phyloP scores from a whole-genome alignment of 2,797 vertebrate genomes.

The Manis pentadactyla region DNA sequence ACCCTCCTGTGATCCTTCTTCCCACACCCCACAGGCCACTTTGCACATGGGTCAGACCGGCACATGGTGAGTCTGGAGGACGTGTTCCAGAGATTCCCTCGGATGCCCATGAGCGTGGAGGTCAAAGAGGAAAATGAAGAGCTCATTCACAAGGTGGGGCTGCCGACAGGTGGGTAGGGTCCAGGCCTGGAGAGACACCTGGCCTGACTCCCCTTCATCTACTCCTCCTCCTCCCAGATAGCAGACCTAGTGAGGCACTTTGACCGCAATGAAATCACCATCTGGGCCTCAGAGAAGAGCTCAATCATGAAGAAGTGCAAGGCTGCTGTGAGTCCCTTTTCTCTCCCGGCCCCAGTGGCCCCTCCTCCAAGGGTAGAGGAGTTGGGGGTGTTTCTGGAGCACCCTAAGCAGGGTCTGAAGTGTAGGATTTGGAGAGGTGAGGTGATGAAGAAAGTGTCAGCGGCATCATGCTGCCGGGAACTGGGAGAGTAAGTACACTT shows the following conservation, averaged over 20 bases:
- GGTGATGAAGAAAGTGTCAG: not conserved
- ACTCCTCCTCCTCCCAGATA: constrained; percentile 82
- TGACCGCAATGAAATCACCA: constrained; percentile 87
- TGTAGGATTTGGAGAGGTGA: not conserved
- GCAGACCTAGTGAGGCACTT: constrained; percentile 88
- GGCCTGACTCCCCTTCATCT: not conserved
- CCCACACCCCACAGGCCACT: constrained; percentile 84
- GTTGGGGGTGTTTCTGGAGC: not conserved
- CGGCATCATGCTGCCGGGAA: not conserved
- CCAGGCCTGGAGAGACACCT: not conserved
- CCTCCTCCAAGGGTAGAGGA: not conserved
- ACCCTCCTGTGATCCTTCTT: not conserved
- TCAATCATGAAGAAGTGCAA: constrained; percentile 88
- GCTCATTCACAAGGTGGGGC: constrained; percentile 90
- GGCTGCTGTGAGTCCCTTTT: constrained; percentile 83
- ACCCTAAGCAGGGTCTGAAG: not conserved
- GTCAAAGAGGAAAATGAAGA: constrained; percentile 89
- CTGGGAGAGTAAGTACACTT: no score
- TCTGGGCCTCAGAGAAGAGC: constrained; percentile 89
- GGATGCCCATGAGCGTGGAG: constrained; percentile 90
- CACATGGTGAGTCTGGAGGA: constrained; percentile 91
- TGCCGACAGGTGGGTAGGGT: not conserved
- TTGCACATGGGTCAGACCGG: constrained; percentile 90
- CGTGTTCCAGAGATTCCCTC: constrained; percentile 90
- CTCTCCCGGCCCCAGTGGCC: not conserved